Base-by-base conservation (phyloP, 1,140 invertebrate genomes). In the Lucilia cuprina region DNA sequence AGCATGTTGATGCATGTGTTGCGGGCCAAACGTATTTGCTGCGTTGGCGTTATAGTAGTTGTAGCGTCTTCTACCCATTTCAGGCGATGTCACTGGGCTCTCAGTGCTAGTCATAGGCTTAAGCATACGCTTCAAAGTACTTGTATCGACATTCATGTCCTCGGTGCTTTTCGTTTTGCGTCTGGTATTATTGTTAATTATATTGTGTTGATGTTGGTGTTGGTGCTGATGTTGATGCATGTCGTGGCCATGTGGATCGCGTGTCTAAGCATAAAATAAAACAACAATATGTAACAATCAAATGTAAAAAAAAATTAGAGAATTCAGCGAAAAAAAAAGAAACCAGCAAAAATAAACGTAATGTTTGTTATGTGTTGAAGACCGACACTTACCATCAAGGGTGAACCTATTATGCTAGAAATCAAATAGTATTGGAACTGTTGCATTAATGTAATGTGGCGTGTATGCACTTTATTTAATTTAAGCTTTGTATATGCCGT, bases 101-200 rank as follows among this genome's bases (percentile, higher is more conserved):
- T 97, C 96, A 83, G 95, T 94, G 86, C 95, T 96, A 30, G 96
- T 95, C 93, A 99, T 96, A 30, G 97, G 97, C 87, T 98, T 98
- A 85, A 99, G 92, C 96, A 99, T 98, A 74, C 96, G 94, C 90
- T 98, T 98, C 85, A 99, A 92, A 1, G 97, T 98, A 90, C 96
- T 96, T 86, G 96, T 96, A 92, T 93, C 93, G 94, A 97, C 96
- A 88, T 98, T 92, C 94, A 97, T 96, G 88, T 98, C 96, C 91
- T 97, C 96, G 30, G 96, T 97, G 91, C 96, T 97, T 91, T 97
- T 97, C 85, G 96, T 96, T 89, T 96, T 96, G 84, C 93, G 95
- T 87, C 95, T 93, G 82, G 93, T 93, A 88, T 95, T 95, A 88
- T 95, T 95, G 87, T 95, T 95, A 85, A 95, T 93, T 82, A 95